Base-by-base conservation (phyloP, 2,888 invertebrate genomes). In the Meiosimyza platycephala region DNA sequence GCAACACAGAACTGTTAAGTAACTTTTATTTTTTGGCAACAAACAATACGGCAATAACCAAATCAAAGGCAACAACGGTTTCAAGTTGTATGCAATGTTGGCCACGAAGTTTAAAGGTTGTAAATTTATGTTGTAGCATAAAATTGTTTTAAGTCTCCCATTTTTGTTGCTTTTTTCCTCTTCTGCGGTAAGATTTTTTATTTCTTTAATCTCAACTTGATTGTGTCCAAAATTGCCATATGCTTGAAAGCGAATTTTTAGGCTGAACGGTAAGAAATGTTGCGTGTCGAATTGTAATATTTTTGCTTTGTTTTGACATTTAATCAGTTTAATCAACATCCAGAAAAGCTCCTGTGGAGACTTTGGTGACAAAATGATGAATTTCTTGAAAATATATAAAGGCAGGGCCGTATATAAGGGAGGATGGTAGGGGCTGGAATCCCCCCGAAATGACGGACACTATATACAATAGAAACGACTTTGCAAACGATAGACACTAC, bases 31-130 rank as follows among this genome's bases (percentile, higher is more conserved):
- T n/a, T 40, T 57, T 16, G 22, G n/a, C 47, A 50, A 66, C 59
- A 48, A 68, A 6, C 48, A 59, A 66, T 63, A 13, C 51, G 15
- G 22, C 12, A 28, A 52, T 22, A 16, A 33, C 12, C 13, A 51
- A 40, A 54, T 5, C 57, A 57, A 13, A 57, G 22, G 12, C 57
- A 57, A 15, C 28, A 28, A 54, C 54, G 13, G 12, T 54, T 54
- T 4, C 54, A 1, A 18, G n/a, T n/a, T 18, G n/a, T 54, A 54
- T 18, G 18, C 18, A 28, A 57, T 22, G 12, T 57, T 40, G 6
- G 18, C 40, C 33, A 57, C 16, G 13, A 55, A 57, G 67, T 67
- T 67, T 54, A 67, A 67, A 67, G 67, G 67, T 67, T 55, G 18
- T 40, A 47, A 67, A 67, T 67, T 67, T 67, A 67, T 67, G 67